Conservation (phyloP, 2,888 invertebrate genomes). For the Troides oblongomaculatus region DNA sequence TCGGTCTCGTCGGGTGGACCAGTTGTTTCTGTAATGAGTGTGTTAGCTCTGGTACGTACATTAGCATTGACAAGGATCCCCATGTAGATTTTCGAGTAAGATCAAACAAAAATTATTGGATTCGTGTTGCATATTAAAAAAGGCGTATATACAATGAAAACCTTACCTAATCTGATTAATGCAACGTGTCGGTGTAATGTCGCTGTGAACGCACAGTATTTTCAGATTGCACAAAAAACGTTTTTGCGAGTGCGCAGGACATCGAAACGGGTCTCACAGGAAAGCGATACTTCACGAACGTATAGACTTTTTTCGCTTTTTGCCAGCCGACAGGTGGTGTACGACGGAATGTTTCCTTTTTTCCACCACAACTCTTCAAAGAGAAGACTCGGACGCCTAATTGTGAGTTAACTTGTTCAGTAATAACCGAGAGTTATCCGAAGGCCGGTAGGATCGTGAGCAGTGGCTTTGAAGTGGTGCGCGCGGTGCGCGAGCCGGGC, state of each 20-base stretch:
- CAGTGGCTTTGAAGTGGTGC: constrained; percentile 22
- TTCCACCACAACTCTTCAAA: constrained; percentile 4
- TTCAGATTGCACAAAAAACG: no score
- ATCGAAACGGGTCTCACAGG: constrained; percentile 11
- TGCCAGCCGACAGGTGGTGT: constrained; percentile 21
- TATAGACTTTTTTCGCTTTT: constrained; percentile 4
- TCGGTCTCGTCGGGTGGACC: background rate
- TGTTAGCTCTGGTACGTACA: no score
- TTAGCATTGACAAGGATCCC: no score
- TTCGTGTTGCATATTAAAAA: no score
- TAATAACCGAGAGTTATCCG: constrained; percentile 35
- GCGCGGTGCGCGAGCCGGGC: background rate
- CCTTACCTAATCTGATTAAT: no score
- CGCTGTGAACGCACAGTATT: no score
- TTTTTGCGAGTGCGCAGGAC: no score
- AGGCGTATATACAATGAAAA: no score
- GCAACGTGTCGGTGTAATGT: no score
- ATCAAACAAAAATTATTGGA: no score
- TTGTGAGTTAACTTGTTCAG: constrained; percentile 34
- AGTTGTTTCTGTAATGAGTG: no score
- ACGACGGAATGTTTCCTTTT: constrained; percentile 15
- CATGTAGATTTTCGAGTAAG: no score
- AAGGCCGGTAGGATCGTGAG: constrained; percentile 41
- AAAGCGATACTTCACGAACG: constrained; percentile 16
- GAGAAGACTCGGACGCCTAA: constrained; percentile 29